These are phyloP conservation scores for Trichomalopsis sarcophagae DNA, from an alignment of 1,140 invertebrate genomes.

Conservation along the genomic window DNA sequence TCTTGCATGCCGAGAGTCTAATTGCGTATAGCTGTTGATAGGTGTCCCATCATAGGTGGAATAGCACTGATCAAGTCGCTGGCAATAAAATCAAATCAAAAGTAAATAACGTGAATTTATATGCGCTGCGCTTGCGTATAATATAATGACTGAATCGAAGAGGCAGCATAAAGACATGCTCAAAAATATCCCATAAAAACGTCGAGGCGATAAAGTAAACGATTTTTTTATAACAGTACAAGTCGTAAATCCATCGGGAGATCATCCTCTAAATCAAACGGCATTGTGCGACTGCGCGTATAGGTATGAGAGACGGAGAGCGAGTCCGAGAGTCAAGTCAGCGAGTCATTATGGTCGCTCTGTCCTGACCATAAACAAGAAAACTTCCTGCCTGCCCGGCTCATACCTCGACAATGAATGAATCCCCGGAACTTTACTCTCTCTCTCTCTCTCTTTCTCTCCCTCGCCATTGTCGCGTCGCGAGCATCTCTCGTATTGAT, in stretches of 20 bases:
- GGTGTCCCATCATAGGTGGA: too few relatives aligned
- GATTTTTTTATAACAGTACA: conserved; percentile 19
- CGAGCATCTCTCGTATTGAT: background rate
- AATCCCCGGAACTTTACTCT: conserved; percentile 11
- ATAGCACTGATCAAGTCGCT: too few relatives aligned
- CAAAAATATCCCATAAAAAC: conserved; percentile 21
- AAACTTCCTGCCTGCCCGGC: conserved; percentile 9
- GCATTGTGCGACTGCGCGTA: background rate
- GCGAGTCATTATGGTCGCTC: conserved; percentile 28
- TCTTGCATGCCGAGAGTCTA: background rate
- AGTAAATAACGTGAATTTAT: conserved; percentile 7
- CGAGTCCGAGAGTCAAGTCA: background rate
- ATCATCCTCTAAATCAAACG: conserved; percentile 35
- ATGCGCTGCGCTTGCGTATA: background rate
- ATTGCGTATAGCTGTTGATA: background rate
- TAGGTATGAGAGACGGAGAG: background rate
- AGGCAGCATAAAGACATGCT: background rate
- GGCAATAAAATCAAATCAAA: background rate
- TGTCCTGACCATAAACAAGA: conserved; percentile 29
- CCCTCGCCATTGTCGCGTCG: background rate
- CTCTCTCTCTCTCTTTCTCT: background rate
- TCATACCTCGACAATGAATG: background rate
- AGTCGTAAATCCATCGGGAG: conserved; percentile 23
- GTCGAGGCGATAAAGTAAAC: background rate
- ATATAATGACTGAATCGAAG: background rate